Evolutionary conservation across 2,888 invertebrate species (phyloP), one percentile per base, ranked within the genome.

Genomic region (Balanococcus diminutus): DNA sequence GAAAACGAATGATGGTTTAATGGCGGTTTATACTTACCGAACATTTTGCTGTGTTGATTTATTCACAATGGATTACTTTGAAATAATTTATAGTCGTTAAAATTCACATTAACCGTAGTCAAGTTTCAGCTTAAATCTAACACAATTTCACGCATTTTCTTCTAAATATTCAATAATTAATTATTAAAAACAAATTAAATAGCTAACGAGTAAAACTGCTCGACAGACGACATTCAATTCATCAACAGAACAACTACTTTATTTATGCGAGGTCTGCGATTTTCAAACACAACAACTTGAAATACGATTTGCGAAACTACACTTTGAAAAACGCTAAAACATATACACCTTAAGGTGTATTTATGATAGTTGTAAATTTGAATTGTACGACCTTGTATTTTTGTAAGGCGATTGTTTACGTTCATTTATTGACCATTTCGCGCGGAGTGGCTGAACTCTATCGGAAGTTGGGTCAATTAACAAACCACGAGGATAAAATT

Each of bases 1-100:
- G 2, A 8, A 25, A 6, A 25, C n/a, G 56, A 19, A 56, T 19
- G 42, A 46, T 46, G 46, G 46, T 31, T 67, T 67, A 25, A 67
- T 28, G 28, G 28, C 28, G 67, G 25, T 25, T 0, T 16, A 36
- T 79, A 79, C 75, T 31, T 36, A 79, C 75, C 75, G 36, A 79
- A 79, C 75, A 79, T 79, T 79, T 79, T 79, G 31, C n/a, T 79
- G 75, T 16, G 75, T 79, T 31, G 5, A 31, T 67, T 67, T 28
- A 67, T 16, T 25, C 67, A 16, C 28, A 11, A 28, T 67, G 28
- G 28, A 16, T 28, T 14, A 67, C 28, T 28, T 28, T 9, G 5
- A 14, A 16, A 67, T 28, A 36, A 36, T 28, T 79, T n/a, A 32
- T 36, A 11, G 75, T 79, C 75, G 19, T 79, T 2, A 79, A 79